Conservation (phyloP, 2,888 invertebrate genomes). For the Macrosiphum euphorbiae region DNA sequence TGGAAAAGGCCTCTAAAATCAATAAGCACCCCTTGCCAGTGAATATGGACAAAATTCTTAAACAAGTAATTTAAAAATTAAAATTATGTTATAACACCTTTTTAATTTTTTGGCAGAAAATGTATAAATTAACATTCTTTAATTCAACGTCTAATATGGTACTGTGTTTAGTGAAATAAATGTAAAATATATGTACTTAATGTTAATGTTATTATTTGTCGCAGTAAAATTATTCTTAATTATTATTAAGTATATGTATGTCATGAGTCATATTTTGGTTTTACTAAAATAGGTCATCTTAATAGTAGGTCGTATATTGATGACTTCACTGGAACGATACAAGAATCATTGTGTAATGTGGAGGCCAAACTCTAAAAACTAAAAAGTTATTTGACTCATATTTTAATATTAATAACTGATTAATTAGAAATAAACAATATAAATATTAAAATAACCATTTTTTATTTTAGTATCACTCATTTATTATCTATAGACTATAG, state of each 20-base stretch:
- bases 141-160: not conserved
- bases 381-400: not conserved
- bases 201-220: not conserved
- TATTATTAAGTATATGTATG: not conserved
- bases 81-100: slow-evolving; percentile 16
- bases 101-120: not conserved
- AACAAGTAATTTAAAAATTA: slow-evolving; percentile 70
- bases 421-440: not conserved
- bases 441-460: not conserved
- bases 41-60: slow-evolving; percentile 79
- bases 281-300: not conserved
- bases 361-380: not conserved
- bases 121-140: not conserved
- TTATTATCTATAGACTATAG: not conserved
- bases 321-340: not conserved
- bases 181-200: not conserved
- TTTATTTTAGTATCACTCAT: not conserved
- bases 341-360: not conserved
- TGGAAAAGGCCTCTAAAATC: slow-evolving; percentile 77
- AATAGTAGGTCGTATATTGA: not conserved
- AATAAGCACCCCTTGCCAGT: slow-evolving; percentile 78
- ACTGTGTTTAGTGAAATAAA: not conserved
- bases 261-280: not conserved
- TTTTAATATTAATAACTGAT: not conserved
- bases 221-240: not conserved